Evolutionary conservation across 2,113 vertebrate genomes (phyloP).

Genomic region (Leucoraja erinaceus): DNA sequence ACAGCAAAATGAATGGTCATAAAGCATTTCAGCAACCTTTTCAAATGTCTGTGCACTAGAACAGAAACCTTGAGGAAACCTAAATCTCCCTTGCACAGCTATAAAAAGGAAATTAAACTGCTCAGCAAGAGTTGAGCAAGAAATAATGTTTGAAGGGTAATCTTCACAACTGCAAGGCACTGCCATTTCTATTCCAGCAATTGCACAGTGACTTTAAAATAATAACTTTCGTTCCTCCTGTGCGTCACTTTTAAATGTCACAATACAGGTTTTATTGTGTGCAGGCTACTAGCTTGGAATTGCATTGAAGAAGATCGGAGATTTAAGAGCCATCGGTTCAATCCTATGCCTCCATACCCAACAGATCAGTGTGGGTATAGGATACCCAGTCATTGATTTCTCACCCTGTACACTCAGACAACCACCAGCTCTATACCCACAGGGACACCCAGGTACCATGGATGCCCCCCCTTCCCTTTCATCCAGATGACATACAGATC

Average conservation of each 20-base stretch:
- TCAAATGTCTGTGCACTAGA: neutral
- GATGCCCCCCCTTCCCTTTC: too few species aligned
- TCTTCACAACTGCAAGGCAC: neutral
- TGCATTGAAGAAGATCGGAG: neutral
- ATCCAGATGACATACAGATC: too few species aligned
- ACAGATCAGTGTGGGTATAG: too few species aligned
- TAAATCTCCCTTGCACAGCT: neutral
- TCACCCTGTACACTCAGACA: too few species aligned
- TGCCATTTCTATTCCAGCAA: conserved; percentile 13
- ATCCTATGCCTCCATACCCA: neutral
- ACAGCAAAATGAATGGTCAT: neutral
- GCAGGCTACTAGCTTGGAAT: neutral
- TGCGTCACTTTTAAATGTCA: neutral
- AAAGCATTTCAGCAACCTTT: neutral
- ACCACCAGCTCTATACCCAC: too few species aligned
- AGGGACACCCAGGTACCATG: too few species aligned
- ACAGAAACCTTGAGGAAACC: neutral
- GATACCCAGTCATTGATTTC: too few species aligned
- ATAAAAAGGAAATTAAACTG: neutral
- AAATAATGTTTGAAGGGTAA: conserved; percentile 1
- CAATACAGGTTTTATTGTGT: neutral
- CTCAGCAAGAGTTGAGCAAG: neutral
- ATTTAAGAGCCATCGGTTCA: neutral
- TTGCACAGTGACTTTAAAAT: neutral
- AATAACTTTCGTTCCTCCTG: neutral